Evolutionary conservation across 2,888 invertebrate genomes (phyloP).

Genomic region (Coelogynopora nodosa): DNA sequence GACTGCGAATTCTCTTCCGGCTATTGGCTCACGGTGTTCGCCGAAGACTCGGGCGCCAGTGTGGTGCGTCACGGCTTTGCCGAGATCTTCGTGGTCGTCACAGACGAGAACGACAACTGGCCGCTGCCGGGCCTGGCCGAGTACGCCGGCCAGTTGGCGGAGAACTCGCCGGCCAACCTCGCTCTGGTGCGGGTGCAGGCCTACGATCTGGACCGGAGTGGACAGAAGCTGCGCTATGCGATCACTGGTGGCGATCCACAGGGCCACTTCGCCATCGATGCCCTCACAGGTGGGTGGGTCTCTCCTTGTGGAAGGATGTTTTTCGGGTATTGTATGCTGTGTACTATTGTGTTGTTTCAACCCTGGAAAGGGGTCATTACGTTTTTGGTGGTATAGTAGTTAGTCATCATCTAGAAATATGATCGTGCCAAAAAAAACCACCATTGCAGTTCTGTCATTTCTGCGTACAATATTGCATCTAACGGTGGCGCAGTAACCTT

Average conservation of each 20-base stretch:
- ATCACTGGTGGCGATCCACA: slow-evolving; percentile 16
- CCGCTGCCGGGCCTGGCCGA: slow-evolving; percentile 29
- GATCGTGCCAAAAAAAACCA: too few species aligned
- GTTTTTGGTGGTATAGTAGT: too few species aligned
- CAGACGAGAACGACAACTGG: slow-evolving; percentile 37
- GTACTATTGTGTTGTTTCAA: too few species aligned
- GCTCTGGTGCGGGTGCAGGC: not conserved
- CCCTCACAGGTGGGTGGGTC: not conserved
- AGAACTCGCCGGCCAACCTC: not conserved
- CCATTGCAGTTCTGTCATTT: too few species aligned
- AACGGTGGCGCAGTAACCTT: too few species aligned
- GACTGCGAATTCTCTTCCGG: not conserved
- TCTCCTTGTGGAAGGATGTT: too few species aligned
- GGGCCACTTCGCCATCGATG: not conserved
- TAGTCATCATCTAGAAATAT: too few species aligned
- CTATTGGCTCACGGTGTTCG: slow-evolving; percentile 13
- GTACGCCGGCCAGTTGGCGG: not conserved
- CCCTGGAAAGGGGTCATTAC: too few species aligned
- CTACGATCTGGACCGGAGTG: not conserved
- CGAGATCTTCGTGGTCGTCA: slow-evolving; percentile 31
- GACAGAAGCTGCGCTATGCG: not conserved
- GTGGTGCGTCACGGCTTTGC: not conserved
- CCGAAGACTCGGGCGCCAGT: slow-evolving; percentile 46
- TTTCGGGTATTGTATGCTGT: too few species aligned
- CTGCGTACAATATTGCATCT: too few species aligned